These are phyloP conservation scores for Cynodonichthys magdalenae DNA, from an alignment of 2,797 vertebrate species.

Conservation along the genomic window DNA sequence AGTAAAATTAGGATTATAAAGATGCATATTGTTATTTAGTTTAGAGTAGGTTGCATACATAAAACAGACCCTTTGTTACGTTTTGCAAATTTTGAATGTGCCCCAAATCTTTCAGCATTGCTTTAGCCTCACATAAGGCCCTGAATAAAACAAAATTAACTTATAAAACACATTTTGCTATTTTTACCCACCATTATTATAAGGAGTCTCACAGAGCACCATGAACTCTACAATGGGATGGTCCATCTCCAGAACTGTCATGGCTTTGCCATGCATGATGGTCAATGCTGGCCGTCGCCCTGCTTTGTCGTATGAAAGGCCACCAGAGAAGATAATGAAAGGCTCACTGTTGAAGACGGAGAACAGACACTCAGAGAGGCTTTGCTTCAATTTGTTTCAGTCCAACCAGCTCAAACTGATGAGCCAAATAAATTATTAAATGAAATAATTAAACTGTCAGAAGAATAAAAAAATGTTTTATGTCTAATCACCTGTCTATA, in stretches of 20 bases:
- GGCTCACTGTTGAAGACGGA: conserved; percentile 84
- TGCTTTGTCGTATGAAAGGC: conserved; percentile 93
- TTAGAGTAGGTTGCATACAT: too few species aligned
- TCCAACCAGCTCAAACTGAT: background rate
- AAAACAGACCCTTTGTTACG: too few species aligned
- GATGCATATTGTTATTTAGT: too few species aligned
- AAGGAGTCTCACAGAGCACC: conserved; percentile 95
- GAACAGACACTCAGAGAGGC: conserved; percentile 18
- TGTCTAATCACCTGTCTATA: background rate
- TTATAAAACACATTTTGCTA: background rate
- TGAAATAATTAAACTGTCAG: background rate
- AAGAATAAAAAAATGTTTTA: background rate
- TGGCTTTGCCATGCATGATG: conserved; percentile 98
- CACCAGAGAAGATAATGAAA: conserved; percentile 96
- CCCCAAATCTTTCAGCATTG: too few species aligned
- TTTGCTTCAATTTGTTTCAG: background rate
- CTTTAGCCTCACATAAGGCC: too few species aligned
- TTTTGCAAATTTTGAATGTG: too few species aligned
- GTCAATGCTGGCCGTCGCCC: conserved; percentile 94
- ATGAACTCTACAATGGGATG: conserved; percentile 98
- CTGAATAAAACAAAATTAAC: background rate
- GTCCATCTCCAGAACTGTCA: conserved; percentile 99
- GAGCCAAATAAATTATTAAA: background rate
- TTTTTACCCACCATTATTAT: conserved; percentile 89
- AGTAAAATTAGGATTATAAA: background rate